Evolutionary conservation across 2,888 invertebrate species (phyloP).

Genomic region (Heteromyza rotundicornis): DNA sequence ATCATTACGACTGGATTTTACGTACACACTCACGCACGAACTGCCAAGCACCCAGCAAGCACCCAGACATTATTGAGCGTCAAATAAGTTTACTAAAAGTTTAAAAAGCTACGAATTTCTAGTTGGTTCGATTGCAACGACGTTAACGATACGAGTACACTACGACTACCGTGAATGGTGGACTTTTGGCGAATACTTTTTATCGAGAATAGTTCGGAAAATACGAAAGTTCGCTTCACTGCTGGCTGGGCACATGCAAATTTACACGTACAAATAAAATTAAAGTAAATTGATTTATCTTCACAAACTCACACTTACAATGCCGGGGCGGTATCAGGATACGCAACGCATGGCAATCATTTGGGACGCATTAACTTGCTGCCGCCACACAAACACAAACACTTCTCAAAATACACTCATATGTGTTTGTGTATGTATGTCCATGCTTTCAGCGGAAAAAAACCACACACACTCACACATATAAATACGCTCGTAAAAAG

Average conservation of each 20-base stretch:
- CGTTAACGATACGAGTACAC: too few relatives aligned
- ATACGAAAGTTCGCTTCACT: too few relatives aligned
- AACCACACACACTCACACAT: slow-evolving; percentile 24
- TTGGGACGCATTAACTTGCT: slow-evolving; percentile 54
- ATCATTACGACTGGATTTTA: slow-evolving; percentile 39
- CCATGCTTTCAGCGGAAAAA: slow-evolving; percentile 12
- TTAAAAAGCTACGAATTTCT: too few relatives aligned
- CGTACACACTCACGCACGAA: slow-evolving; percentile 20
- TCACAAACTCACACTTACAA: slow-evolving; percentile 23
- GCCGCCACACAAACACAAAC: slow-evolving; percentile 26
- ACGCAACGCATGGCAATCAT: slow-evolving; percentile 45
- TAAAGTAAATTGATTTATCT: slow-evolving; percentile 53
- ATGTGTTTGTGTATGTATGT: slow-evolving; percentile 18
- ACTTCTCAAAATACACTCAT: too few relatives aligned
- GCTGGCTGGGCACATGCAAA: too few relatives aligned
- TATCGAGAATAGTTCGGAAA: too few relatives aligned
- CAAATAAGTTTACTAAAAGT: too few relatives aligned
- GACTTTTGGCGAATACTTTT: too few relatives aligned
- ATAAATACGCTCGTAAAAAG: slow-evolving; percentile 55
- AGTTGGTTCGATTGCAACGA: too few relatives aligned
- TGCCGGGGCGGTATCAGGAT: not conserved
- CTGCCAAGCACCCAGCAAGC: slow-evolving; percentile 11
- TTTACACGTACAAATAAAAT: slow-evolving; percentile 52
- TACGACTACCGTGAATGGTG: too few relatives aligned
- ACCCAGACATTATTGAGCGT: slow-evolving; percentile 8